A percentile compares a stretch with the other conserved stretches of the same genome.
phyloP scores from a whole-genome alignment of 2,113 vertebrate genomes.

The Nothoprocta perdicaria region DNA sequence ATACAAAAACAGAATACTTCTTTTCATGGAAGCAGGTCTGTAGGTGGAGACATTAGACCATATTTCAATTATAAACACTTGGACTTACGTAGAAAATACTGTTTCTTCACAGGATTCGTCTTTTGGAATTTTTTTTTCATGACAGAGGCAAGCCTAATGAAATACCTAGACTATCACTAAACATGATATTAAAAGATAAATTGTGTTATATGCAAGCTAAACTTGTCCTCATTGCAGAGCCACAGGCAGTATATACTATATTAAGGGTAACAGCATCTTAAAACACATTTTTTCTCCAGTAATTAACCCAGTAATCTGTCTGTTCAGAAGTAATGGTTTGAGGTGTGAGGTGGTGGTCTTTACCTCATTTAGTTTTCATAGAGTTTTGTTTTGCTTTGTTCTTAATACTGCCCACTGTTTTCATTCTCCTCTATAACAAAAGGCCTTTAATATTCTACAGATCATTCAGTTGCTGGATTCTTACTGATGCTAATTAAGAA shows the following conservation, averaged over 20 bases:
- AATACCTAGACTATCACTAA: neutral
- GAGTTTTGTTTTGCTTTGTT: neutral
- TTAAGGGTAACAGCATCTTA: neutral
- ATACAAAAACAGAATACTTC: neutral
- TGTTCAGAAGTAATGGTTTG: neutral
- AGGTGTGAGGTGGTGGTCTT: neutral
- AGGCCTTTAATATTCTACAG: neutral
- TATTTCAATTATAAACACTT: conserved; percentile 25
- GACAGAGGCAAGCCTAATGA: neutral
- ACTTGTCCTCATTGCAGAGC: neutral
- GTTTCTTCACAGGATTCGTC: neutral
- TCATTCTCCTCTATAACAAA: neutral
- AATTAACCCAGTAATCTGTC: neutral
- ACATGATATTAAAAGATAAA: neutral
- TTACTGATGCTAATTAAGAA: neutral
- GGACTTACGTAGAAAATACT: neutral
- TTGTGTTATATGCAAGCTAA: neutral
- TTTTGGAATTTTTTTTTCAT: neutral
- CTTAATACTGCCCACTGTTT: neutral
- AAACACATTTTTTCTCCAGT: neutral
- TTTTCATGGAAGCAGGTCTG: neutral
- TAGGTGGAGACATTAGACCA: conserved; percentile 43
- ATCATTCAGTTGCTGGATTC: neutral
- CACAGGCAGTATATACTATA: neutral
- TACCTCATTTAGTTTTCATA: neutral